Conservation (phyloP, 1,140 invertebrate genomes). For the Agrilus planipennis region DNA sequence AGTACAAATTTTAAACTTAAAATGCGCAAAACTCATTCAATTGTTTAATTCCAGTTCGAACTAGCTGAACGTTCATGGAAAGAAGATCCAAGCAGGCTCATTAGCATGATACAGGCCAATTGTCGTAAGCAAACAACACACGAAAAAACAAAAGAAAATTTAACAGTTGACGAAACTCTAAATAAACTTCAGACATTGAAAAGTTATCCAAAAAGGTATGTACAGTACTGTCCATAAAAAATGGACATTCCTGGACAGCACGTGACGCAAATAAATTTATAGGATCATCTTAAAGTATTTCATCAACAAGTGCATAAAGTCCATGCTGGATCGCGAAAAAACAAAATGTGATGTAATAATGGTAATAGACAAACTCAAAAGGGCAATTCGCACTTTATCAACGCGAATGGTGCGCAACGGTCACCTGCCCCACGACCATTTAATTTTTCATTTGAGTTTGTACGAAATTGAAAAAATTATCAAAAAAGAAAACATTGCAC, state of each 20-base stretch:
- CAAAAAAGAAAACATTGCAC: neutral
- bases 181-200: slow-evolving; percentile 38
- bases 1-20: slow-evolving; percentile 33
- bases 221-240: slow-evolving; percentile 4
- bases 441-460: neutral
- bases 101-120: slow-evolving; percentile 47
- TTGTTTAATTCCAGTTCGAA: slow-evolving; percentile 45
- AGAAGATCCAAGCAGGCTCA: slow-evolving; percentile 46
- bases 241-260: neutral
- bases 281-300: slow-evolving; percentile 32
- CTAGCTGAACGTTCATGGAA: slow-evolving; percentile 53
- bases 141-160: slow-evolving; percentile 17
- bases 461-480: neutral
- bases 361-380: neutral
- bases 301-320: neutral
- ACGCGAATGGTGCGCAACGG: neutral
- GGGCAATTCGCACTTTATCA: neutral
- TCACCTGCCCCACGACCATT: neutral
- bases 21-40: neutral
- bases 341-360: neutral
- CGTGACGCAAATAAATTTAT: slow-evolving; percentile 13
- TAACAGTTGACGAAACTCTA: slow-evolving; percentile 31
- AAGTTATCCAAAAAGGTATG: slow-evolving; percentile 35
- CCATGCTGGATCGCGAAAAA: neutral
- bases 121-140: slow-evolving; percentile 20